phyloP scores from a whole-genome alignment of 2,888 invertebrate species.

The Agapostemon virescens region DNA sequence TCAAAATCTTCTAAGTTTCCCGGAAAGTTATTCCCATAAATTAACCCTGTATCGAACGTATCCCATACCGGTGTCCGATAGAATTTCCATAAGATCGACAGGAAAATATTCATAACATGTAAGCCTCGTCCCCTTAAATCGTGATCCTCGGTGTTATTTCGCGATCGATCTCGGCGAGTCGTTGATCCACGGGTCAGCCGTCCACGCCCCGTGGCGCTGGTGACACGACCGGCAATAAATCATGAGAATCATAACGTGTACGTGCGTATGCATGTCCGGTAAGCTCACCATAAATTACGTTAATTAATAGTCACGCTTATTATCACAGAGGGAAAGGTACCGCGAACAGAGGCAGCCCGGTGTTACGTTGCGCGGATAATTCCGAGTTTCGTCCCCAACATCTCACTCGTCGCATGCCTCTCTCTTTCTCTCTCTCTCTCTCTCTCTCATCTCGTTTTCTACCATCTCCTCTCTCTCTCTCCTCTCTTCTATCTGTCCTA shows the following conservation, averaged over 20 bases:
- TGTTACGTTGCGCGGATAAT: constrained; percentile 46
- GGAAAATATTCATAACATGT: neutral
- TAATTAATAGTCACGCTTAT: constrained; percentile 65
- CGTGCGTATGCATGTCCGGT: constrained; percentile 29
- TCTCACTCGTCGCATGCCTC: constrained; percentile 28
- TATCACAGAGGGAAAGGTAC: constrained; percentile 47
- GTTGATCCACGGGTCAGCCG: constrained; percentile 55
- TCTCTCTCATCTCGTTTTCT: too few species aligned
- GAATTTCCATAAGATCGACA: neutral
- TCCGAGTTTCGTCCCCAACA: constrained; percentile 44
- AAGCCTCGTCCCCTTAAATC: constrained; percentile 21
- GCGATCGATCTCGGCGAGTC: constrained; percentile 51
- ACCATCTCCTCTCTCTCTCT: neutral
- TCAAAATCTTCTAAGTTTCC: neutral
- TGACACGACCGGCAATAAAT: constrained; percentile 58
- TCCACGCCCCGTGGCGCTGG: constrained; percentile 35
- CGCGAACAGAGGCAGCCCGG: constrained; percentile 28
- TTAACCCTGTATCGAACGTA: neutral
- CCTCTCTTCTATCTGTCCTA: neutral
- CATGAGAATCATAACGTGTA: constrained; percentile 53
- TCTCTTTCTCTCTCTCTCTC: neutral
- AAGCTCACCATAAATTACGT: constrained; percentile 54
- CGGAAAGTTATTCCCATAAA: neutral
- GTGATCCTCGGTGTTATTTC: constrained; percentile 37
- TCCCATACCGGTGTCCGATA: neutral